Conservation (phyloP, 2,113 vertebrate genomes). For the Edolisoma coerulescens region DNA sequence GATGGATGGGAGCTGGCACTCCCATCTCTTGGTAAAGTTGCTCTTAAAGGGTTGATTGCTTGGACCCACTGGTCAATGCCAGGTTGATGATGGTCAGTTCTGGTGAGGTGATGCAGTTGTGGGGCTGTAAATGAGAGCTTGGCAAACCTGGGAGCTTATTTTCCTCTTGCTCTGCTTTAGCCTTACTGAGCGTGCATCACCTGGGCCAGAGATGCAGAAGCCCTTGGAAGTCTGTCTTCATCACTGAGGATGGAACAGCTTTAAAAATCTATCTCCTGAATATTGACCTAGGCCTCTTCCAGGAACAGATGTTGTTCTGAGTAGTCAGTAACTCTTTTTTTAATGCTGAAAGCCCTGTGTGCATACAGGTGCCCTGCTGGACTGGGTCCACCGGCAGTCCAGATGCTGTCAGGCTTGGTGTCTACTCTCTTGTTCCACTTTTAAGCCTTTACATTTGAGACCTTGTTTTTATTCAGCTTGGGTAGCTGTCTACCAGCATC, state of each 20-base stretch:
- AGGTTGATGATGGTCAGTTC: background rate
- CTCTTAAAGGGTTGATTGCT: background rate
- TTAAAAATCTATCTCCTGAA: background rate
- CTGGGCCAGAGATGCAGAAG: background rate
- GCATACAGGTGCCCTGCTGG: background rate
- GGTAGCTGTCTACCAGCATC: slow-evolving; percentile 29
- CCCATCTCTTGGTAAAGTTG: background rate
- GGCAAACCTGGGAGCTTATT: background rate
- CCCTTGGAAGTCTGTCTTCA: background rate
- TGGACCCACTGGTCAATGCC: background rate
- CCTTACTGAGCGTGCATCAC: background rate
- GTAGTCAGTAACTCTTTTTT: background rate
- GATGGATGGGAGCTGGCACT: background rate
- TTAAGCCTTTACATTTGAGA: background rate
- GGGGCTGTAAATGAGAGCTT: background rate
- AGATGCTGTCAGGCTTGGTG: background rate
- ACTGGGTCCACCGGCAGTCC: background rate
- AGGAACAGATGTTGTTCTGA: background rate
- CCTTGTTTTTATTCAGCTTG: slow-evolving; percentile 35
- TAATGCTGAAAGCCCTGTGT: background rate
- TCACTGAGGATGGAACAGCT: background rate
- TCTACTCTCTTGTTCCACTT: background rate
- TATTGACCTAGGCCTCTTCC: background rate
- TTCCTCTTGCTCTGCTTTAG: background rate
- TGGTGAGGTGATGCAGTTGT: background rate